Evolutionary conservation across 2,797 vertebrate species (phyloP).

Genomic region (Australoheros facetus): DNA sequence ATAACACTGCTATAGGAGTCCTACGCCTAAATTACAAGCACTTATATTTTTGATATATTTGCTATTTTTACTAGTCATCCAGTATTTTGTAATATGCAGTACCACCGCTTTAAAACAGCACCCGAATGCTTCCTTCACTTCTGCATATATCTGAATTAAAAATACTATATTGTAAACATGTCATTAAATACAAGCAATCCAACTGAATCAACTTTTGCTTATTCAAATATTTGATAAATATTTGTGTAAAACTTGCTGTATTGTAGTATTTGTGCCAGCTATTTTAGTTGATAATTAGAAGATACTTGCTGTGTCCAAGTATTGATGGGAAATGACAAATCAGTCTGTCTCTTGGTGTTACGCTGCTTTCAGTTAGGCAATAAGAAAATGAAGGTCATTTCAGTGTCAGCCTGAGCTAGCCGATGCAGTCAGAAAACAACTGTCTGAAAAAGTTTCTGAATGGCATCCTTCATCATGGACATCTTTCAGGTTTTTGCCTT

Average conservation of each 20-base stretch:
- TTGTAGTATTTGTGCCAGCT: background rate
- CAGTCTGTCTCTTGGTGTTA: background rate
- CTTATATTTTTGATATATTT: no score
- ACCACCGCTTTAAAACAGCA: no score
- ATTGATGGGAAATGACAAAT: background rate
- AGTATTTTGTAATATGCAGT: background rate
- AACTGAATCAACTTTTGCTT: background rate
- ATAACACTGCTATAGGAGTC: no score
- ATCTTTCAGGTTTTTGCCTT: background rate
- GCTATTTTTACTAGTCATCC: no score
- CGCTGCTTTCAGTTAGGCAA: background rate
- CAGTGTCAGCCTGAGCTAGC: background rate
- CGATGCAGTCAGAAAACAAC: background rate
- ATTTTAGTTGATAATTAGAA: background rate
- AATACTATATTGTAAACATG: no score
- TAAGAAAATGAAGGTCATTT: background rate
- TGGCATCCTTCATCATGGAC: background rate
- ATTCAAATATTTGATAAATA: background rate
- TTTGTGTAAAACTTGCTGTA: background rate
- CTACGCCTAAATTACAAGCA: no score
- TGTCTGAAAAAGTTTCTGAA: background rate
- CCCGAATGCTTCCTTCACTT: background rate
- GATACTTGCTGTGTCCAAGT: background rate
- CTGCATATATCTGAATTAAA: background rate
- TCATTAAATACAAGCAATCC: background rate